phyloP scores from a whole-genome alignment of 2,113 vertebrate genomes.

The Kryptolebias marmoratus region DNA sequence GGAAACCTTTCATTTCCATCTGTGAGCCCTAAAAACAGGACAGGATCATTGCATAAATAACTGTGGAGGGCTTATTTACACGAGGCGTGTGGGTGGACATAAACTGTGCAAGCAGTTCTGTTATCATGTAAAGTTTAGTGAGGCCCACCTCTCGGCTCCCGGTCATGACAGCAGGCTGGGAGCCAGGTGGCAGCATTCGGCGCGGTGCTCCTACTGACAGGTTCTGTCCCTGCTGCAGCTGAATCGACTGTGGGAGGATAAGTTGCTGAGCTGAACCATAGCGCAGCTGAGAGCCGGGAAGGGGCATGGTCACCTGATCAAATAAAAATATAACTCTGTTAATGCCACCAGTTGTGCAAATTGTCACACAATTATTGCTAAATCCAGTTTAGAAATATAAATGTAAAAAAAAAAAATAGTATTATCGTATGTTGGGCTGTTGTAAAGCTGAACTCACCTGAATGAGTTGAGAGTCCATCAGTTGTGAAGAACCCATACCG shows the following conservation, averaged over 20 bases:
- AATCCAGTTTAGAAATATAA: background rate
- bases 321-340: background rate
- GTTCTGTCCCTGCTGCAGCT: conserved; percentile 95
- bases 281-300: conserved; percentile 95
- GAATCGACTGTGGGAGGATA: conserved; percentile 95
- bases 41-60: background rate
- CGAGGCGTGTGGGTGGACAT: no score
- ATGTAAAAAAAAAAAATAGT: background rate
- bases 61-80: background rate
- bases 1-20: conserved; percentile 98
- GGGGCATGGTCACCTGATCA: conserved; percentile 92
- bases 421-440: background rate
- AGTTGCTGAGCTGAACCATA: conserved; percentile 96
- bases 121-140: background rate
- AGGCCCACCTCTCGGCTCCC: conserved; percentile 89
- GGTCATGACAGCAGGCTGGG: conserved; percentile 88
- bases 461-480: conserved; percentile 97
- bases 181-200: conserved; percentile 90
- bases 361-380: background rate
- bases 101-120: background rate
- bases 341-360: background rate
- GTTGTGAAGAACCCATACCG: conserved; percentile 93
- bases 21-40: conserved; percentile 84
- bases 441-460: conserved; percentile 81
- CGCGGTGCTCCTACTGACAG: conserved; percentile 91